phyloP scores from a whole-genome alignment of 2,113 vertebrate species.

The Alouatta palliata region DNA sequence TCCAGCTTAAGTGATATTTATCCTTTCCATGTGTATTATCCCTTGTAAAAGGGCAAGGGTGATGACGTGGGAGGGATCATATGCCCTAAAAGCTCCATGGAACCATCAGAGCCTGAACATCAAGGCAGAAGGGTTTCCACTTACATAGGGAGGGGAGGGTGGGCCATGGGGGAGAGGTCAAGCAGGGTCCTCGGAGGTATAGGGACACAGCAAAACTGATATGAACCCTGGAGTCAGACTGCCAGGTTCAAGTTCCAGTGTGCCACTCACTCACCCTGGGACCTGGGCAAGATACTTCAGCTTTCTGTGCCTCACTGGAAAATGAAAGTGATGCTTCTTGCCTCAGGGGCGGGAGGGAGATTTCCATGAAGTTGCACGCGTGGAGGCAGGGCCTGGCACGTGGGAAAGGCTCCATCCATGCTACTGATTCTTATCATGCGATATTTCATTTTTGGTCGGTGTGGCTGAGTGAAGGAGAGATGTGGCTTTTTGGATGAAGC shows the following conservation, averaged over 20 bases:
- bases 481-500: background rate
- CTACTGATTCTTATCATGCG: background rate
- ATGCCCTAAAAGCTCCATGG: too few species aligned
- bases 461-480: background rate
- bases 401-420: background rate
- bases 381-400: background rate
- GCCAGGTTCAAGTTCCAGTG: background rate
- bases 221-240: background rate
- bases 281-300: background rate
- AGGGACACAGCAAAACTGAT: background rate
- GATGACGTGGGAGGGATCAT: background rate
- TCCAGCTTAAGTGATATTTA: background rate
- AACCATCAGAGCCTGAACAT: background rate
- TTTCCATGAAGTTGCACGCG: background rate
- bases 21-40: background rate
- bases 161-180: accelerated
- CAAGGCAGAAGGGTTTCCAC: background rate
- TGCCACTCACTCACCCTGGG: too few species aligned
- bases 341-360: background rate
- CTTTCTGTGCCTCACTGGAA: background rate
- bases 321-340: background rate
- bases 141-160: background rate
- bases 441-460: background rate
- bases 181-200: too few species aligned
- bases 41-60: background rate